Evolutionary conservation across 1,140 invertebrate genomes (phyloP), one percentile per base, ranked within the genome.

Genomic region (Calliphora vicina): DNA sequence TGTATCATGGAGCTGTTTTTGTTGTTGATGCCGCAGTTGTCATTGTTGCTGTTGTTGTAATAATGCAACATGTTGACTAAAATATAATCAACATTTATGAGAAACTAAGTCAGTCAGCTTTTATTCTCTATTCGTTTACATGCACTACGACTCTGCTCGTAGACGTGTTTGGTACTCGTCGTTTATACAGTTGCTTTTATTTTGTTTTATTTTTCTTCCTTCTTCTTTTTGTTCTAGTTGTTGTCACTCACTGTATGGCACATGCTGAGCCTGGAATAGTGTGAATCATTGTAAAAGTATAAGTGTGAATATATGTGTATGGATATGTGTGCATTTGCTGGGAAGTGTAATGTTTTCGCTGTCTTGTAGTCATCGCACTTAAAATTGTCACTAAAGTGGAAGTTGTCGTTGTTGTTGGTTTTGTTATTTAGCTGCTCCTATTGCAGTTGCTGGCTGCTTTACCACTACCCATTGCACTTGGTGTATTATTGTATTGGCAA

Each of bases 21-120:
- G 35, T 35, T 23, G 61, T 10, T 25, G 35, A 13, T 43, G 74
- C 25, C 5, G 4, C 10, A n/a, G 42, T 43, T 43, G 74, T 43
- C 13, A 9, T 17, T 23, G 35, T 23, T 43, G 42, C 13, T 23
- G 17, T 43, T 78, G 35, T 25, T 78, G 74, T 12, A 20, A 43
- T 43, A 78, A 45, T n/a, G 74, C 35, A 27, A 23, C 74, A 78
- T 78, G 74, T 43, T 25, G 35, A 74, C 72, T 78, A 35, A 20
- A 78, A 45, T 78, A 78, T 25, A 43, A 78, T 78, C 74, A 78
- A 43, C 74, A 78, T 78, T 78, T 78, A 78, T 78, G 74, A 13
- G 74, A 42, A 8, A 45, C 74, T 78, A 45, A 78, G 74, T 78
- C 20, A 43, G 73, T 76, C 20, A 35, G 35, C 1, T 35, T 35